Evolutionary conservation across 2,888 invertebrate species (phyloP).

Genomic region (Fissipunctia ypsillon): DNA sequence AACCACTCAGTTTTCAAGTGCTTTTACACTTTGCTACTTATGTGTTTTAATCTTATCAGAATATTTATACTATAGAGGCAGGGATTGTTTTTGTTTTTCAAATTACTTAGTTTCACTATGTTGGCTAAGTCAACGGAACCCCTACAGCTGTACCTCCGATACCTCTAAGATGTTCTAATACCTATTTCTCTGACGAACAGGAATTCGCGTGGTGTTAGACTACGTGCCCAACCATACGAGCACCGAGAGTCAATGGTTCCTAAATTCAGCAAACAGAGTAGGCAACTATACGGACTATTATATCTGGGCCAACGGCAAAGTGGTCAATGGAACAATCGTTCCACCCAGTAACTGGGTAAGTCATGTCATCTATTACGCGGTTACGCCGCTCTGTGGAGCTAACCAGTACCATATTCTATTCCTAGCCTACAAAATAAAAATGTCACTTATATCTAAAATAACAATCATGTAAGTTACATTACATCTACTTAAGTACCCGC

Average conservation of each 20-base stretch:
- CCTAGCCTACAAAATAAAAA: background rate
- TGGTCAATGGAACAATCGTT: background rate
- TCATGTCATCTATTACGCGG: background rate
- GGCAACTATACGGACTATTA: conserved; percentile 93
- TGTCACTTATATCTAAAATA: background rate
- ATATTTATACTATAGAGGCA: background rate
- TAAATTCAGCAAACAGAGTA: conserved; percentile 90
- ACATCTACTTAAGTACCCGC: background rate
- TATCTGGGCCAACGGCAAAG: conserved; percentile 88
- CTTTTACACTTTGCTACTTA: conserved; percentile 3
- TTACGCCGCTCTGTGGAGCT: background rate
- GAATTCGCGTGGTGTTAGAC: conserved; percentile 91
- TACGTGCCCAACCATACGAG: conserved; percentile 94
- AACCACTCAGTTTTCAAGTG: conserved; percentile 17
- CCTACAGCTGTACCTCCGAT: background rate
- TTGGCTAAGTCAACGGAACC: background rate
- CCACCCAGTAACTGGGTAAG: conserved; percentile 87
- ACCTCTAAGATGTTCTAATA: background rate
- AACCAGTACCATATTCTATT: background rate
- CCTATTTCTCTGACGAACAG: conserved; percentile 66
- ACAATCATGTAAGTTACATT: background rate
- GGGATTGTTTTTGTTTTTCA: background rate
- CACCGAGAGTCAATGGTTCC: conserved; percentile 95
- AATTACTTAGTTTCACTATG: background rate
- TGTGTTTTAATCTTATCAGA: conserved; percentile 30